Evolutionary conservation across 2,888 invertebrate genomes (phyloP).

Genomic region (Scaptomyza reducta): DNA sequence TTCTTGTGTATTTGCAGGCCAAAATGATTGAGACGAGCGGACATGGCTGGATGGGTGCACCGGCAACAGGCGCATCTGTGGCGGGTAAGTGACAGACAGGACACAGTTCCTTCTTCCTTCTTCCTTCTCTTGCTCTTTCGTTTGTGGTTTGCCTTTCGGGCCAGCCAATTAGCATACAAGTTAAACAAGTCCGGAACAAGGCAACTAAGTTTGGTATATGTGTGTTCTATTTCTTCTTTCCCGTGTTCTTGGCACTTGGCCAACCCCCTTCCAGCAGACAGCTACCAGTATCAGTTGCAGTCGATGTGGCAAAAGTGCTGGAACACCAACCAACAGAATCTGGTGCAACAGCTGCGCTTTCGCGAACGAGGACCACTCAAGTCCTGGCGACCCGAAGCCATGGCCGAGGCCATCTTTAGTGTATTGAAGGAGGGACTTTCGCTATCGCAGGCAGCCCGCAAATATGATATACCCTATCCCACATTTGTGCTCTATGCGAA

Average conservation of each 20-base stretch:
- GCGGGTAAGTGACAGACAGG: slow-evolving; percentile 78
- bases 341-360: slow-evolving; percentile 94
- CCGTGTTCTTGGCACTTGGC: not conserved
- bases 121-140: not conserved
- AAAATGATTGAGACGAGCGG: slow-evolving; percentile 83
- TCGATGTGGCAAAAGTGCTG: slow-evolving; percentile 98
- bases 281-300: slow-evolving; percentile 97
- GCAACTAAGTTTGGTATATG: slow-evolving; percentile 44
- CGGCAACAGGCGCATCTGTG: slow-evolving; percentile 82
- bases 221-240: slow-evolving; percentile 18
- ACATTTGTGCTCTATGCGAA: slow-evolving; percentile 97
- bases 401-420: slow-evolving; percentile 97
- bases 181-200: slow-evolving; percentile 15
- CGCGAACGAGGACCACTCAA: slow-evolving; percentile 96
- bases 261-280: slow-evolving; percentile 87
- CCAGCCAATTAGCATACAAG: slow-evolving; percentile 39
- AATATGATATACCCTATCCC: slow-evolving; percentile 97
- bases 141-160: slow-evolving; percentile 1
- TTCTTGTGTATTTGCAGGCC: slow-evolving; percentile 70
- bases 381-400: slow-evolving; percentile 96
- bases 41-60: slow-evolving; percentile 83
- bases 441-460: slow-evolving; percentile 94
- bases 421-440: slow-evolving; percentile 95
- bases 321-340: slow-evolving; percentile 96
- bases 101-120: slow-evolving; percentile 11